Percentiles rank a stretch among this genome's conserved stretches.
These are phyloP conservation scores for Regulus satrapa DNA, from an alignment of 2,113 vertebrate species.

Conservation along the genomic window DNA sequence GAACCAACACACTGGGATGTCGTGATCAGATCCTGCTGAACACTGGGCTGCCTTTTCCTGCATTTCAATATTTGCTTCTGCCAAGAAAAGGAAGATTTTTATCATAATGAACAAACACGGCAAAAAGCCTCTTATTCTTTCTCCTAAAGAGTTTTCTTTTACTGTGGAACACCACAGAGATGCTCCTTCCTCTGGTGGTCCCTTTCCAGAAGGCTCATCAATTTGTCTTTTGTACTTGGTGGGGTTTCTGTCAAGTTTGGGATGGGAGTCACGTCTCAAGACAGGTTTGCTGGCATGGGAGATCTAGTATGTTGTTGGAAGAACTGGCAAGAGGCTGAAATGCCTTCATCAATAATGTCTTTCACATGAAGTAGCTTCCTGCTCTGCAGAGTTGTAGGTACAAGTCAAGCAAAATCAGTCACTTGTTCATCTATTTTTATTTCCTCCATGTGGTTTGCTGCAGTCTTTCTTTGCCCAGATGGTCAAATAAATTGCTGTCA, in stretches of 20 bases:
- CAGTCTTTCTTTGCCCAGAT: conserved; percentile 55
- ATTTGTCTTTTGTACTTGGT: conserved; percentile 51
- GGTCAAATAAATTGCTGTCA: conserved; percentile 61
- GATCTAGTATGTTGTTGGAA: conserved; percentile 41
- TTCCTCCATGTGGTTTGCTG: conserved; percentile 34
- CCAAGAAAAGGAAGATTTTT: conserved; percentile 7
- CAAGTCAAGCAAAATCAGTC: conserved; percentile 35
- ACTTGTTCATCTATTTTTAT: conserved; percentile 51
- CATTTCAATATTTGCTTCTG: conserved; percentile 35
- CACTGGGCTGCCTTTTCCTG: neutral
- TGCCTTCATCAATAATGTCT: conserved; percentile 53
- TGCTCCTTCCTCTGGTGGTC: conserved; percentile 2
- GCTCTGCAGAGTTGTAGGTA: neutral
- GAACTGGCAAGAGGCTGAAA: conserved; percentile 23
- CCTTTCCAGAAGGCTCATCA: conserved; percentile 48
- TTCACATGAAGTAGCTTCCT: conserved; percentile 55
- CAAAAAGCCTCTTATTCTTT: conserved; percentile 17
- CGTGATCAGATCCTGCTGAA: neutral
- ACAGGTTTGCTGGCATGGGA: conserved; percentile 45
- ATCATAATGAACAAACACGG: conserved; percentile 1
- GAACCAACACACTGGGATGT: neutral
- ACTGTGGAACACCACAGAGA: neutral
- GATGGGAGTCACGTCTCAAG: conserved; percentile 53
- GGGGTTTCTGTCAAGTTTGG: neutral
- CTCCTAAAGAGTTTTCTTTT: conserved; percentile 1